These are phyloP conservation scores for Ivindomyrus marchei DNA, from an alignment of 2,113 vertebrate species.

Conservation along the genomic window DNA sequence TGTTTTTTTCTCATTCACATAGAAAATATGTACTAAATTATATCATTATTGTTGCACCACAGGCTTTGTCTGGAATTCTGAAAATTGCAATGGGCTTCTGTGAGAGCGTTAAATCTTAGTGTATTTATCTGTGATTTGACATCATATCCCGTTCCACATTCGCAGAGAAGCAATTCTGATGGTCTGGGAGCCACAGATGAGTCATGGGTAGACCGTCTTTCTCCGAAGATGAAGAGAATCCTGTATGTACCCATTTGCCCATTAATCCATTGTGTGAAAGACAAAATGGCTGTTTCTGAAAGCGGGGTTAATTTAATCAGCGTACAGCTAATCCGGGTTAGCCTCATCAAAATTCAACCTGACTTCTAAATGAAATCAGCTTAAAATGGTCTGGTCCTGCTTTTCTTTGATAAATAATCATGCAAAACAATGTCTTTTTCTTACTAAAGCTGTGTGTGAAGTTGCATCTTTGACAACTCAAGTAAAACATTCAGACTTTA, in stretches of 20 bases:
- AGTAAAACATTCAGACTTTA: neutral
- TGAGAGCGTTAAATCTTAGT: neutral
- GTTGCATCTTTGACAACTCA: neutral
- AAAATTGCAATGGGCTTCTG: neutral
- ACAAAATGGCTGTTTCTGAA: neutral
- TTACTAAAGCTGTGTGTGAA: neutral
- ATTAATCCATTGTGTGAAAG: neutral
- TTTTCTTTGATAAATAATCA: neutral
- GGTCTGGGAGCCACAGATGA: slow-evolving; percentile 44
- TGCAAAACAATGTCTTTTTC: neutral
- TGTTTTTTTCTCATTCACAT: neutral
- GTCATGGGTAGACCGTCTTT: slow-evolving; percentile 73
- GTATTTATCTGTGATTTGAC: neutral
- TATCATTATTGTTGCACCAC: neutral
- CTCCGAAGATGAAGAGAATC: slow-evolving; percentile 55
- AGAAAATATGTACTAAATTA: neutral
- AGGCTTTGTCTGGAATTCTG: neutral
- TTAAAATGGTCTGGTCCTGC: neutral
- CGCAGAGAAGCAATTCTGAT: slow-evolving; percentile 57
- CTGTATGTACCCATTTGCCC: slow-evolving; percentile 60
- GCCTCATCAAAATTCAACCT: neutral
- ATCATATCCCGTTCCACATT: slow-evolving; percentile 1
- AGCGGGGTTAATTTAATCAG: neutral
- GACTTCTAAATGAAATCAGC: neutral
- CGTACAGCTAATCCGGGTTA: neutral